Conservation (phyloP, 2,888 invertebrate genomes). For the Automeris io region DNA sequence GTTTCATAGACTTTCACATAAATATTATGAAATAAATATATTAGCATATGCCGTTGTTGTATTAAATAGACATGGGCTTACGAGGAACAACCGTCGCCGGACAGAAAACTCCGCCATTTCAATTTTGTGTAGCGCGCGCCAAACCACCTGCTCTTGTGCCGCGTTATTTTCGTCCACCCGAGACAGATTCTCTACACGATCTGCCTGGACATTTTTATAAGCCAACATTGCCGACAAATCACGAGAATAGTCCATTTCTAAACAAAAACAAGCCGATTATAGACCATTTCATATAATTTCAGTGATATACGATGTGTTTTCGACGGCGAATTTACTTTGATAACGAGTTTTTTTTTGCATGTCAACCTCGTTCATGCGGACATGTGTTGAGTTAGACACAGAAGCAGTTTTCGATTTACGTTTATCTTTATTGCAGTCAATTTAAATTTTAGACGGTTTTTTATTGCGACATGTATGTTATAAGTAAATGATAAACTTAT, state of each 20-base stretch:
- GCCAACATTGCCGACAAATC: conserved; percentile 64
- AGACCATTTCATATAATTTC: conserved; percentile 62
- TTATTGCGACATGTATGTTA: no score
- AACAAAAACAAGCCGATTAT: conserved; percentile 71
- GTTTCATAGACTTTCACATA: no score
- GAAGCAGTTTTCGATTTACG: conserved; percentile 8
- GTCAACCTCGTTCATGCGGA: conserved; percentile 43
- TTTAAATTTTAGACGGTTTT: no score
- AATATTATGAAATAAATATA: conserved; percentile 15
- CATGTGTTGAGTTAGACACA: conserved; percentile 39
- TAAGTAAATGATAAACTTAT: no score
- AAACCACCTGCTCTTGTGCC: conserved; percentile 34
- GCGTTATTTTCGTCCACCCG: conserved; percentile 50
- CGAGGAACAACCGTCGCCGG: conserved; percentile 48
- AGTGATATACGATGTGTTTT: conserved; percentile 57
- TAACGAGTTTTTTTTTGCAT: conserved; percentile 48
- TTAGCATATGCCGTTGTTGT: conserved; percentile 35
- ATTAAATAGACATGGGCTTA: conserved; percentile 46
- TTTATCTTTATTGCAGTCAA: conserved; percentile 11
- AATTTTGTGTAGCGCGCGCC: conserved; percentile 43
- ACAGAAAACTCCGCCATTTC: conserved; percentile 52
- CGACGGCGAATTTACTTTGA: conserved; percentile 48
- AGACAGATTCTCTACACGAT: conserved; percentile 54
- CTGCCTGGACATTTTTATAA: conserved; percentile 59
- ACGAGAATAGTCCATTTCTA: conserved; percentile 60